Conservation (phyloP, 2,888 invertebrate species). For the Microctonus aethiopoides region DNA sequence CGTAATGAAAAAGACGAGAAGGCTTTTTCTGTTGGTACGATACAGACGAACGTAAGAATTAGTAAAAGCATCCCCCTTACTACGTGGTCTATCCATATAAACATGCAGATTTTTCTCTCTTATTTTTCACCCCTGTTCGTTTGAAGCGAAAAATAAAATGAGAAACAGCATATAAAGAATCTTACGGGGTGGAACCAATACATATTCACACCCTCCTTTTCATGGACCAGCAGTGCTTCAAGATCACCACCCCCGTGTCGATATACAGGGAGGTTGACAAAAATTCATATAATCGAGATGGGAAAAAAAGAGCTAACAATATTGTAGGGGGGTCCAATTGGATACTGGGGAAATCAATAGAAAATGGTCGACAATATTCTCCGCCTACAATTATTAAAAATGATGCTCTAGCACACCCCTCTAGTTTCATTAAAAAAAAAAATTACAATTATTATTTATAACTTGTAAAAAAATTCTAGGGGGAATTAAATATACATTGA, state of each 20-base stretch:
- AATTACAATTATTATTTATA: neutral
- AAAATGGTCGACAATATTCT: conserved; percentile 43
- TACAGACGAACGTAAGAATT: neutral
- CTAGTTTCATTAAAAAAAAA: conserved; percentile 3
- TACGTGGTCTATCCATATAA: neutral
- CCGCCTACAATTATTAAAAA: neutral
- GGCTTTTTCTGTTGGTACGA: neutral
- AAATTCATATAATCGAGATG: conserved; percentile 4
- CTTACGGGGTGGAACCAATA: conserved; percentile 25
- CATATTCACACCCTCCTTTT: conserved; percentile 25
- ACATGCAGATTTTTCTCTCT: neutral
- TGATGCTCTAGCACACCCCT: no score
- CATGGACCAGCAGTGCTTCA: conserved; percentile 22
- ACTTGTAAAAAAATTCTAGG: neutral
- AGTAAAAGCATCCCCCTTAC: conserved; percentile 1
- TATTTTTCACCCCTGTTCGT: neutral
- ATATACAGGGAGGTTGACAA: conserved; percentile 7
- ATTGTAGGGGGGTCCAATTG: conserved; percentile 44
- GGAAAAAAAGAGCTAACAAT: conserved; percentile 16
- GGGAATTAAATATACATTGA: neutral
- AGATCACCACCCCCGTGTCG: neutral
- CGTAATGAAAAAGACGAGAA: conserved; percentile 17
- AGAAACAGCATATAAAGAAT: conserved; percentile 11
- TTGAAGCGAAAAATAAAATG: conserved; percentile 19
- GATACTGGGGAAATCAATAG: conserved; percentile 48